Base-by-base conservation (phyloP, 1,140 invertebrate genomes). In the Pseudoatta argentina region DNA sequence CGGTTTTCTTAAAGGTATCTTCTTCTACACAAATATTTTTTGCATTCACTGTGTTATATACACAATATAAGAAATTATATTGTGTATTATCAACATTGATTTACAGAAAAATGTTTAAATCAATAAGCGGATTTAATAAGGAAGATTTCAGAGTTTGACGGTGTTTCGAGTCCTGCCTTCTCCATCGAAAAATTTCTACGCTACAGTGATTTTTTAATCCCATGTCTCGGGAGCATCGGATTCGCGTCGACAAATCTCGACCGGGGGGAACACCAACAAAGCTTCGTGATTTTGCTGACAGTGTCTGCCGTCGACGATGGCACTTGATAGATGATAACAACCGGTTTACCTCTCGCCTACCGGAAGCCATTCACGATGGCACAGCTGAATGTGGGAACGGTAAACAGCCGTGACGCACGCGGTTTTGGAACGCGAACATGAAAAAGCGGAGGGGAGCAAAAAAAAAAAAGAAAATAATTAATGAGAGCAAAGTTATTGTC, bases 281-380 rank as follows among this genome's bases (percentile, higher is more conserved):
- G 69, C 55, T 55, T 61, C 69, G 39, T 69, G 79, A 83, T 83
- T 83, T 83, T 75, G 69, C 79, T 83, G 79, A 83, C 79, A 61
- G 55, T 83, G 69, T 75, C 79, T 75, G 79, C 73, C 79, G 39
- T 39, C 79, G 69, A 73, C 69, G 79, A 83, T 75, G 79, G 69
- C 79, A 83, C 79, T 83, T 83, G 79, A 83, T 83, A 83, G 79
- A 83, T 83, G 79, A 83, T 83, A 83, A 83, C 79, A 83, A 83
- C 69, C 79, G 79, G 55, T 51, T 83, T 53, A 69, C 27, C 53
- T 73, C 79, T 83, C 79, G 69, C n/a, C 69, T 48, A 83, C 53
- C 79, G 57, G 71, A 61, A 83, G 69, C 79, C 79, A 83, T 83
- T 83, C 79, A 83, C 24, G 79, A 14, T 39, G 55, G 57, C 34